Evolutionary conservation across 2,113 vertebrate species (phyloP).

Genomic region (Thymallus thymallus): DNA sequence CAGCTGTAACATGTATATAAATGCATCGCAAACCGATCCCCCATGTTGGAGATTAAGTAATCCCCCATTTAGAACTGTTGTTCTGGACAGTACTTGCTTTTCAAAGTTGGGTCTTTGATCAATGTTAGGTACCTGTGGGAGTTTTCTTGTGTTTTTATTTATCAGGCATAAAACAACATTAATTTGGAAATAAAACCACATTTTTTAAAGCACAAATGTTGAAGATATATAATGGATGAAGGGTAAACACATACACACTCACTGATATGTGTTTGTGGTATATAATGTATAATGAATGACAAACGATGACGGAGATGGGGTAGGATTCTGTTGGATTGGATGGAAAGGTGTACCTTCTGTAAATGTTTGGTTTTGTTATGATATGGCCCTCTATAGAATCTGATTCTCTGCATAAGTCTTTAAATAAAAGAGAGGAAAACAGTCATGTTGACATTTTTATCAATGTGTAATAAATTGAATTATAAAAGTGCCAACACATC

Average conservation of each 20-base stretch:
- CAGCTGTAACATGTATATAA: slow-evolving; percentile 58
- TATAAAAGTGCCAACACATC: neutral
- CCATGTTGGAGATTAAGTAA: slow-evolving; percentile 35
- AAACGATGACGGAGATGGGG: slow-evolving; percentile 21
- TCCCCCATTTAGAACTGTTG: slow-evolving; percentile 34
- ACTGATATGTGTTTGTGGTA: slow-evolving; percentile 41
- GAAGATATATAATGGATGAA: slow-evolving; percentile 35
- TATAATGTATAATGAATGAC: neutral
- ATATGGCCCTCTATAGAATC: slow-evolving; percentile 75
- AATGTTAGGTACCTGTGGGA: slow-evolving; percentile 62
- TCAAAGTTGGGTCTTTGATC: slow-evolving; percentile 63
- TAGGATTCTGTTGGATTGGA: slow-evolving; percentile 54
- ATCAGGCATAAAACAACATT: slow-evolving; percentile 57
- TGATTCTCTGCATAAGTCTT: slow-evolving; percentile 75
- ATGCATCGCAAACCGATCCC: slow-evolving; percentile 40
- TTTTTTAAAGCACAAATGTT: slow-evolving; percentile 72
- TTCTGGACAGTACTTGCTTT: slow-evolving; percentile 63
- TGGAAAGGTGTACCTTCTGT: slow-evolving; percentile 67
- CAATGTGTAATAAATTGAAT: neutral
- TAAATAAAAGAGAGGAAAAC: slow-evolving; percentile 75
- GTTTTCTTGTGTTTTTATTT: slow-evolving; percentile 62
- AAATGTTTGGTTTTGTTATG: slow-evolving; percentile 74
- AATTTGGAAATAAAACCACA: slow-evolving; percentile 14
- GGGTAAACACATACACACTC: slow-evolving; percentile 12
- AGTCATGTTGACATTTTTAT: slow-evolving; percentile 6